Conservation (phyloP, 2,888 invertebrate genomes). For the Ochropleura leucogaster region DNA sequence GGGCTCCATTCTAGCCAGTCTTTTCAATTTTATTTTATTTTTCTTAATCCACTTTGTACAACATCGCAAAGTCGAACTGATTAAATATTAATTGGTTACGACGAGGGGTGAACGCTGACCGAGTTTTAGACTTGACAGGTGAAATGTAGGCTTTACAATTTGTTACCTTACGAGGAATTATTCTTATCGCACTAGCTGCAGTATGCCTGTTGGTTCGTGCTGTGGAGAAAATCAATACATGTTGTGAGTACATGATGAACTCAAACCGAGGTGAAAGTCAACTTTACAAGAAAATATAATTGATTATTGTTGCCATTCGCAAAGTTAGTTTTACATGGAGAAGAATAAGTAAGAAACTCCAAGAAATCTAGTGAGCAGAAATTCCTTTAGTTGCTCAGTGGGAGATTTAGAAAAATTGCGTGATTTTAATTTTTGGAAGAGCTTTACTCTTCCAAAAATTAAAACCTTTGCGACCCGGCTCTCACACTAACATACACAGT, state of each 20-base stretch:
- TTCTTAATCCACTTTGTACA: neutral
- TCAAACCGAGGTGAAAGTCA: neutral
- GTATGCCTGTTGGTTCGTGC: neutral
- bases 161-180: neutral
- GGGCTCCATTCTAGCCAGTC: neutral
- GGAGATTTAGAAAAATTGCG: no score
- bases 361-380: neutral
- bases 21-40: no score
- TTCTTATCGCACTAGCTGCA: neutral
- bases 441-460: no score
- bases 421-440: no score
- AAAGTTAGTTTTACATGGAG: neutral
- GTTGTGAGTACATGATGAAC: neutral
- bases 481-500: no score
- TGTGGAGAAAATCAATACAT: neutral
- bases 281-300: neutral
- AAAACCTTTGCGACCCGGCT: no score
- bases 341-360: neutral
- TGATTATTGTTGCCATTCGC: neutral
- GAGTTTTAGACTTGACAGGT: neutral
- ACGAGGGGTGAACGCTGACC: neutral
- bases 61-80: neutral
- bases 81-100: constrained; percentile 1
- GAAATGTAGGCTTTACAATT: neutral
- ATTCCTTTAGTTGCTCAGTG: no score